A percentile compares a stretch with the other conserved stretches of the same genome.
Evolutionary conservation across 2,888 invertebrate species (phyloP).

Genomic region (Meliscaeva auricollis): DNA sequence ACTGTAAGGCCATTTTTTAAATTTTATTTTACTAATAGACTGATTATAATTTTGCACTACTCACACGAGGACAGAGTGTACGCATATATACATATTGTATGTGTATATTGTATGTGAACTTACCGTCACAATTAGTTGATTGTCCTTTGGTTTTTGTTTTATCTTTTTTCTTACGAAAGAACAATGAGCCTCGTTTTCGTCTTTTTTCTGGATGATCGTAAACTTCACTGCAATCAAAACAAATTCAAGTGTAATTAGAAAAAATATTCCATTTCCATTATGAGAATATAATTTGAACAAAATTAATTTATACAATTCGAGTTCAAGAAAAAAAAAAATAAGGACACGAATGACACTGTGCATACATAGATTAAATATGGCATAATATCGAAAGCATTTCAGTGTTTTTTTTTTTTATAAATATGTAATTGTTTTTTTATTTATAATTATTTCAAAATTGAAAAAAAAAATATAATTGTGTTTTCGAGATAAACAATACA

Average conservation of each 20-base stretch:
- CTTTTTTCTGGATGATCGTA: constrained; percentile 92
- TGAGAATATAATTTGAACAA: neutral
- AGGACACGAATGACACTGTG: constrained; percentile 72
- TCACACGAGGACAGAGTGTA: too few species aligned
- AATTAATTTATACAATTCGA: constrained; percentile 8
- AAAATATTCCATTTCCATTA: neutral
- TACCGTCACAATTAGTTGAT: constrained; percentile 81
- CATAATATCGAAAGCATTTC: constrained; percentile 71
- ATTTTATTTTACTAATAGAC: too few species aligned
- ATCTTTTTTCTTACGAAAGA: constrained; percentile 96
- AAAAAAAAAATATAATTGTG: constrained; percentile 13
- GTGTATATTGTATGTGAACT: too few species aligned
- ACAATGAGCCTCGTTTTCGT: constrained; percentile 94
- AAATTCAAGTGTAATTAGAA: constrained; percentile 12
- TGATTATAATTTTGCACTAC: too few species aligned
- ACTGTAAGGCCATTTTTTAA: too few species aligned
- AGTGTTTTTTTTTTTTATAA: constrained; percentile 46
- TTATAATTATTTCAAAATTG: neutral
- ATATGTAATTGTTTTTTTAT: neutral
- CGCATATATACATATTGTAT: too few species aligned
- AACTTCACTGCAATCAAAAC: constrained; percentile 79
- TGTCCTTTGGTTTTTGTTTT: constrained; percentile 83
- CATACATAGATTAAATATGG: constrained; percentile 59
- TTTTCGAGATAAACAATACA: constrained; percentile 1
- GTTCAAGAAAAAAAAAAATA: constrained; percentile 32